Conservation (phyloP, 30 jellyfish, hydroid and myxozoan species). For the Morbakka virulenta region DNA sequence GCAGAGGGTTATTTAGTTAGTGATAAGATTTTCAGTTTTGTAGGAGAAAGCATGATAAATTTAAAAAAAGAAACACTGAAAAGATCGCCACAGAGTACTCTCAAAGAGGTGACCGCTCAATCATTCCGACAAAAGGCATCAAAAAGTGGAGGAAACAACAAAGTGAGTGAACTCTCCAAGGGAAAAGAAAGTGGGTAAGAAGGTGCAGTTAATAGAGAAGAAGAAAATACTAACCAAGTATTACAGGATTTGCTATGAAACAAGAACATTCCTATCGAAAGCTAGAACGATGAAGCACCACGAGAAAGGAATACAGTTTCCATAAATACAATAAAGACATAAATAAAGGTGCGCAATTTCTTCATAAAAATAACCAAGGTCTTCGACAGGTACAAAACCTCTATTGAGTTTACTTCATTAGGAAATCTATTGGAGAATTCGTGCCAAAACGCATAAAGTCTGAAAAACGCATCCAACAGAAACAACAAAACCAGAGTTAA, state of each 20-base stretch:
- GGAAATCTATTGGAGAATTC: conserved; percentile 5
- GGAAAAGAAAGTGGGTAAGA: conserved; percentile 6
- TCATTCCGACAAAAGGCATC: background rate
- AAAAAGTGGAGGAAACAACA: background rate
- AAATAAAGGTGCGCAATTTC: too few species aligned
- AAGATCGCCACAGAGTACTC: background rate
- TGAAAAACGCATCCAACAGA: conserved; percentile 23
- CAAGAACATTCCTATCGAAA: background rate
- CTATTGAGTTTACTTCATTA: conserved; percentile 13
- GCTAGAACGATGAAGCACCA: conserved; percentile 2
- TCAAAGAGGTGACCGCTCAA: conserved; percentile 1
- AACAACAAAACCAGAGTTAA: too few species aligned
- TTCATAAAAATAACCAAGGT: background rate
- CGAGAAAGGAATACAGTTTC: conserved; percentile 7
- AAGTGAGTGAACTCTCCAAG: conserved; percentile 5
- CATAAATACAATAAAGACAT: conserved; percentile 18
- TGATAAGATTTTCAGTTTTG: conserved; percentile 12
- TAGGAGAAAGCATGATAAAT: conserved; percentile 1
- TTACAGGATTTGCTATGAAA: background rate
- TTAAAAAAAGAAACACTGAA: background rate
- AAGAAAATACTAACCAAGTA: background rate
- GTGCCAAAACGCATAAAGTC: conserved; percentile 32
- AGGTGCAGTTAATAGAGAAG: conserved; percentile 5
- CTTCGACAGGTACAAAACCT: conserved; percentile 18
- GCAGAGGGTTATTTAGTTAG: conserved; percentile 37